Conservation (phyloP, 2,113 vertebrate genomes). For the Dryoscopus gambensis region DNA sequence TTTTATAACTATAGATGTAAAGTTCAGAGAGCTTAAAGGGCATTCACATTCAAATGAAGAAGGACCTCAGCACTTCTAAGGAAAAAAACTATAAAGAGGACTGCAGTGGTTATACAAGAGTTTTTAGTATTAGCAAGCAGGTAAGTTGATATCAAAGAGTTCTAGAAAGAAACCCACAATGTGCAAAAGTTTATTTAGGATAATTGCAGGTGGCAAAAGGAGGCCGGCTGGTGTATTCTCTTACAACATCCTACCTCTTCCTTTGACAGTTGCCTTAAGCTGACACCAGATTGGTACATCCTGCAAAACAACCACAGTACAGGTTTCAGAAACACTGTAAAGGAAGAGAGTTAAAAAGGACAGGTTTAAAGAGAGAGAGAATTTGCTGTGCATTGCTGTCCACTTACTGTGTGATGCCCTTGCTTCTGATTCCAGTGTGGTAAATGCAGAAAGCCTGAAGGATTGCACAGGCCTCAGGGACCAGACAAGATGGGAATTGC, state of each 20-base stretch:
- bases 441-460: neutral
- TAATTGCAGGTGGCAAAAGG: neutral
- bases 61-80: neutral
- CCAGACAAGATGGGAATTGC: neutral
- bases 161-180: neutral
- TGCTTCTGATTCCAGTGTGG: neutral
- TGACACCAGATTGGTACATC: neutral
- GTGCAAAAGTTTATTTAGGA: neutral
- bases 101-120: neutral
- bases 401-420: neutral
- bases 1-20: neutral
- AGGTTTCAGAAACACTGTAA: neutral
- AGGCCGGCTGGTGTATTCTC: neutral
- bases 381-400: neutral
- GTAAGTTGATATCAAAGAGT: neutral
- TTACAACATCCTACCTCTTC: neutral
- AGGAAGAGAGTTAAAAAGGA: neutral
- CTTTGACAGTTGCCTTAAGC: neutral
- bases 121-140: neutral
- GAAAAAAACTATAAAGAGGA: neutral
- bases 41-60: neutral
- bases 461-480: neutral
- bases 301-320: neutral
- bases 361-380: neutral
- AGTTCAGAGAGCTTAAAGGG: constrained; percentile 12